A percentile compares a stretch with the other conserved stretches of the same genome.
phyloP scores from a whole-genome alignment of 2,113 vertebrate species.

The Hypanus sabinus region DNA sequence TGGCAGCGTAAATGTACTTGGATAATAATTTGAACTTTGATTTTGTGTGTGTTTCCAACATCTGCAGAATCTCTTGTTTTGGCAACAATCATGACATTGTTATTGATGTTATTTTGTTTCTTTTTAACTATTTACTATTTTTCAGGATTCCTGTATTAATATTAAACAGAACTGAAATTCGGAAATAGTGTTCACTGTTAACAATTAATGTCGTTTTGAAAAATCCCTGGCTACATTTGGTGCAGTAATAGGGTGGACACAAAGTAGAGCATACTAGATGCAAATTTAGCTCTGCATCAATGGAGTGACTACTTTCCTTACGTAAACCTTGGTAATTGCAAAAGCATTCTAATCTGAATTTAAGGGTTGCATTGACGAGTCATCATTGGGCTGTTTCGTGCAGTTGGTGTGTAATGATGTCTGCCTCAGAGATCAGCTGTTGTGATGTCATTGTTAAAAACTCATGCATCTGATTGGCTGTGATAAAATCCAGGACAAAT shows the following conservation, averaged over 20 bases:
- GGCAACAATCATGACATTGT: background rate
- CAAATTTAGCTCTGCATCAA: background rate
- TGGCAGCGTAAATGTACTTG: too few species aligned
- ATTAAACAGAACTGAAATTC: background rate
- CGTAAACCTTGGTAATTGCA: background rate
- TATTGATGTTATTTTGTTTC: background rate
- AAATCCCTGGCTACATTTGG: background rate
- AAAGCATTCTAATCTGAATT: background rate
- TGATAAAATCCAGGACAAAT: background rate
- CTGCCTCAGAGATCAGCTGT: background rate
- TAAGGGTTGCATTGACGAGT: background rate
- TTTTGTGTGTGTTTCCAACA: too few species aligned
- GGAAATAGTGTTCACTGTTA: background rate
- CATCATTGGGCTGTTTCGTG: background rate
- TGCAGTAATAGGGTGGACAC: background rate
- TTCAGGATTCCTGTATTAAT: background rate
- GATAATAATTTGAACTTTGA: too few species aligned
- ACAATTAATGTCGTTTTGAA: background rate
- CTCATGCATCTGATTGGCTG: background rate
- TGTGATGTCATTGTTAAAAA: background rate
- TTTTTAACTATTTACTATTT: background rate
- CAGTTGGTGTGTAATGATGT: background rate
- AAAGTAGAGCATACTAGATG: background rate
- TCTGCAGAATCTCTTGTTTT: too few species aligned
- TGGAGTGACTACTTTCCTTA: background rate